Evolutionary conservation across 2,888 invertebrate species (phyloP), one percentile per base, ranked within the genome.

Genomic region (Drosophila nr. perissopoda): DNA sequence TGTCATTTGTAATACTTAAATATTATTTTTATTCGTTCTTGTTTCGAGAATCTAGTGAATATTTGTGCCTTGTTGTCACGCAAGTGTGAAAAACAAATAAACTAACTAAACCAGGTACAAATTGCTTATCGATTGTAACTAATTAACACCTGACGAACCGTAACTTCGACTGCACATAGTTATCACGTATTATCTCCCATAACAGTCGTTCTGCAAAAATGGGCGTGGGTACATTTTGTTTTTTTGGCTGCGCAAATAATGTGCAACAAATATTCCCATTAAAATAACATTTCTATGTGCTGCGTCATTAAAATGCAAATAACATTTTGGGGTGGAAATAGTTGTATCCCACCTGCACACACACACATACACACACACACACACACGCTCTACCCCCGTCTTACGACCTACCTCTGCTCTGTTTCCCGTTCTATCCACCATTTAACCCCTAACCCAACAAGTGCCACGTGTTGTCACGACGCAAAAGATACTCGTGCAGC

Each of bases 241-340:
- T 18, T 33, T 49, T 49, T 18, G 18, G 27, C 13, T 54, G 46
- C 36, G 46, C 21, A 10, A 52, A 61, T 40, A 57, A 48, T 57
- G 6, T 33, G 31, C 16, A 18, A 27, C 46, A 61, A 52, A 25
- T 53, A 46, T 18, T 29, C 6, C 25, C 34, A 53, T 46, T 34
- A 27, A 46, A 53, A 66, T 40, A 29, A 59, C 18, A 69, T 46
- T 63, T 65, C 66, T 53, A 62, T 70, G 54, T 70, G 62, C 56
- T 70, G 62, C 65, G 69, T 70, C 83, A 76, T 83, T 86, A 66
- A 76, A 80, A 82, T 86, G 81, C 81, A 83, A 83, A 86, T 83
- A 58, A 25, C 70, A 74, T 66, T 21, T 61, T 62, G 56, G 34
- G 36, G 36, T 51, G 21, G 16, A 1, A 46, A 46, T 46, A 46